Conservation (phyloP, 2,888 invertebrate genomes). For the Troilus luridus region DNA sequence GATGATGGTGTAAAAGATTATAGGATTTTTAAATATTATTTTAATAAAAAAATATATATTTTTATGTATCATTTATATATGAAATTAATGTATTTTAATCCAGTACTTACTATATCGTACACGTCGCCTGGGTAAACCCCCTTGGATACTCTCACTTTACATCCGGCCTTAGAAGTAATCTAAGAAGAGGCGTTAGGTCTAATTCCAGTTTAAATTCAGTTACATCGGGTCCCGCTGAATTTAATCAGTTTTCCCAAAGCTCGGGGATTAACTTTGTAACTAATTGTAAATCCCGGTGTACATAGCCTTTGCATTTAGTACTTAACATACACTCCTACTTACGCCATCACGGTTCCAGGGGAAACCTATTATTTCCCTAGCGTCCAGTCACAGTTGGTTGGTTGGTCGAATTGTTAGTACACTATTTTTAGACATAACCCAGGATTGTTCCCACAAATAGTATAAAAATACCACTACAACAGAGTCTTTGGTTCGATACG, state of each 20-base stretch:
- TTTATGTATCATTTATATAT: too few species aligned
- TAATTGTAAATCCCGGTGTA: not conserved
- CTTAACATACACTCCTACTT: not conserved
- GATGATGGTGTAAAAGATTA: too few species aligned
- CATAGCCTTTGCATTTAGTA: not conserved
- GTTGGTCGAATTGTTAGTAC: not conserved
- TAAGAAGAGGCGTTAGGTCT: not conserved
- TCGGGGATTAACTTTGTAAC: slow-evolving; percentile 36
- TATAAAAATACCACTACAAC: too few species aligned
- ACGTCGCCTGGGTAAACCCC: too few species aligned
- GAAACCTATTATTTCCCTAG: not conserved
- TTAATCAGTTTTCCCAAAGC: slow-evolving; percentile 45
- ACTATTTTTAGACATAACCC: not conserved
- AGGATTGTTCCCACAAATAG: too few species aligned
- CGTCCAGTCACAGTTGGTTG: not conserved
- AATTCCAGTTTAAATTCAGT: slow-evolving; percentile 34
- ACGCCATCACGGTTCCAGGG: too few species aligned
- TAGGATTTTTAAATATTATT: too few species aligned
- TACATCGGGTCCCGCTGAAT: not conserved
- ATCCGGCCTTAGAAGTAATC: not conserved
- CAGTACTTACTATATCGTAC: too few species aligned
- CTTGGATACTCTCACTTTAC: not conserved
- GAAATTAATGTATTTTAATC: too few species aligned
- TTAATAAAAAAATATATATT: too few species aligned
- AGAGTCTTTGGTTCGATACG: too few species aligned